Evolutionary conservation across 2,113 vertebrate species (phyloP), one percentile per base, ranked within the genome.

Genomic region (Chauna torquata): DNA sequence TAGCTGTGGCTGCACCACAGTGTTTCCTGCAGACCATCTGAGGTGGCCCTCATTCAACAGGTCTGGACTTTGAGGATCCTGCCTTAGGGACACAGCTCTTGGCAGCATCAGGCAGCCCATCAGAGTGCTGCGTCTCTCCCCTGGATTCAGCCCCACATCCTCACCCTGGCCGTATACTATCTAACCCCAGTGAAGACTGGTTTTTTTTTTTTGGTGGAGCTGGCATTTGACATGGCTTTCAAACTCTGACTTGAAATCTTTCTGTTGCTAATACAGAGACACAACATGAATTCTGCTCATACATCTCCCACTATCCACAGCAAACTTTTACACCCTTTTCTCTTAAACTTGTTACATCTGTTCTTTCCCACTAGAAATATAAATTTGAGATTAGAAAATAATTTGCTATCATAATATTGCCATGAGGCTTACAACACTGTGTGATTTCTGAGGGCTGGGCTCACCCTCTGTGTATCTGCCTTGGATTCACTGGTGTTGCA

Each of bases 101-200:
- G n/a, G 16, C 23, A 20, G 42, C 34, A 36, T 38, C 20, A 45
- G 47, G 32, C 32, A 80, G 28, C 34, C 18, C 80, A 49, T 7
- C 3, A 0, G 19, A 28, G 36, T 32, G 42, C 45, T 47, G 47
- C 2, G 0, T 49, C 11, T 11, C 4, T 27, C 6, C 2, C 6
- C 38, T 65, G 25, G 23, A 49, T 65, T 66, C 34, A 74, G 42
- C 3, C n/a, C 15, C 9, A 9, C 16, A 30, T 79, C 12, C 22
- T 83, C 71, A 34, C 3, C 18, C 28, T 75, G 38, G 15, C 22
- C 13, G 11, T 38, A 34, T 12, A 19, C 22, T 65, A 42, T 23
- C n/a, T 54, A 10, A 12, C 5, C 11, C 65, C n/a, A 70, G 25
- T 5, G 19, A 12, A 52, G 14, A 49, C 38, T 36, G n/a, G 34